Percentiles rank a stretch among this genome's conserved stretches.
These are phyloP conservation scores for Odontesthes bonariensis DNA, from an alignment of 2,113 vertebrate species.

Conservation along the genomic window DNA sequence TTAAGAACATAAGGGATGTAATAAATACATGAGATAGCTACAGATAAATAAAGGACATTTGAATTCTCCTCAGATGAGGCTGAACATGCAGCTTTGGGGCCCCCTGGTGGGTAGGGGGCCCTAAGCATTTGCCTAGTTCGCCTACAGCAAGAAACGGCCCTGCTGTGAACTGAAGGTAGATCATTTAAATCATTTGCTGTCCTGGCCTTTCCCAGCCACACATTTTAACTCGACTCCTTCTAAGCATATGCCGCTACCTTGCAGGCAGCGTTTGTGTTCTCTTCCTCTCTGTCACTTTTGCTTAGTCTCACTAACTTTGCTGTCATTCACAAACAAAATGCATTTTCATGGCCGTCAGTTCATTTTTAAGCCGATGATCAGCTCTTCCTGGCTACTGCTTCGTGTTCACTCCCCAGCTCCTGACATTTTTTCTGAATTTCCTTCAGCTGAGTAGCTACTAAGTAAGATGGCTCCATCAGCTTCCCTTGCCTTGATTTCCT, in stretches of 20 bases:
- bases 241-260: not conserved
- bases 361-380: constrained; percentile 10
- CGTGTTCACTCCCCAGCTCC: constrained; percentile 3
- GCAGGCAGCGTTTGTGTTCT: not conserved
- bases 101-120: no score
- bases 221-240: not conserved
- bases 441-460: constrained; percentile 12
- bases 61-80: no score
- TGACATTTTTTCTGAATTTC: constrained; percentile 2
- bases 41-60: no score
- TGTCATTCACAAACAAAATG: constrained; percentile 2
- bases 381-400: constrained; percentile 13
- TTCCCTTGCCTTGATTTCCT: constrained; percentile 31
- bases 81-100: no score
- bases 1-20: no score
- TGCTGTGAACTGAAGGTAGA: no score
- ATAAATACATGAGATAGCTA: no score
- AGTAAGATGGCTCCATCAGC: constrained; percentile 13
- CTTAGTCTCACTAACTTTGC: not conserved
- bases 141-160: no score
- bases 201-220: not conserved
- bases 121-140: no score
- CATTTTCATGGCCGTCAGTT: constrained; percentile 8
- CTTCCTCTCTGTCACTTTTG: not conserved
- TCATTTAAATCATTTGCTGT: no score